Base-by-base conservation (phyloP, 2,797 vertebrate species). In the Enteromius afrohamiltoni region DNA sequence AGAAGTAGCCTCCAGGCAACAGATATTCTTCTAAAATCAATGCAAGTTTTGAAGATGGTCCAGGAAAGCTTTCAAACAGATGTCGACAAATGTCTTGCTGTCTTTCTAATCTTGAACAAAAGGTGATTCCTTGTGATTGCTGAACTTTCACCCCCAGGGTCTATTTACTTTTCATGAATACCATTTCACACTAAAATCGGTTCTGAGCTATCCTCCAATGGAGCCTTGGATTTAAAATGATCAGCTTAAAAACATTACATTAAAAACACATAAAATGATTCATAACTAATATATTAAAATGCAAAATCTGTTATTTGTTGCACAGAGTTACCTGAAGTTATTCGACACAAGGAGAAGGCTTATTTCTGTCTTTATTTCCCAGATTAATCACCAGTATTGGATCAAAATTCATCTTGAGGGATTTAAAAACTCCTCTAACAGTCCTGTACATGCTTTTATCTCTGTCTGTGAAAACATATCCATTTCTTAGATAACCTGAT, bases 401-500 rank as follows among this genome's bases (percentile, higher is more conserved):
- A 74, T 81, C 58, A 74, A 82, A 82, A 55, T 49, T 37, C 26
- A 53, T 82, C 70, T 45, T 51, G 4, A 4, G 70, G 53, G 79
- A 81, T 45, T 49, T 73, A 23, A 60, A 73, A 71, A 37, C 77
- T 9, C 1, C 53, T 80, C 14, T 40, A 62, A 69, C 45, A 79
- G 21, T 31, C 23, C 7, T 29, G 23, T 19, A 31, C 68, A 81
- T 73, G 79, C 79, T 73, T 81, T 81, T 60, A 70, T 81, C 67
- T 60, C 53, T 47, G 26, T 73, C 79, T 81, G 79, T 81, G 34
- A 68, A 73, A 81, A 29, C 79, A 51, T 71, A 69, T 71, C 65
- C 17, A 42, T 69, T 70, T 71, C 45, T 40, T 53, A 49, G 37
- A 80, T 55, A 80, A 71, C 55, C 58, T 77, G 40, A 77, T 77